Evolutionary conservation across 2,113 vertebrate genomes (phyloP).

Genomic region (Madoqua kirkii): DNA sequence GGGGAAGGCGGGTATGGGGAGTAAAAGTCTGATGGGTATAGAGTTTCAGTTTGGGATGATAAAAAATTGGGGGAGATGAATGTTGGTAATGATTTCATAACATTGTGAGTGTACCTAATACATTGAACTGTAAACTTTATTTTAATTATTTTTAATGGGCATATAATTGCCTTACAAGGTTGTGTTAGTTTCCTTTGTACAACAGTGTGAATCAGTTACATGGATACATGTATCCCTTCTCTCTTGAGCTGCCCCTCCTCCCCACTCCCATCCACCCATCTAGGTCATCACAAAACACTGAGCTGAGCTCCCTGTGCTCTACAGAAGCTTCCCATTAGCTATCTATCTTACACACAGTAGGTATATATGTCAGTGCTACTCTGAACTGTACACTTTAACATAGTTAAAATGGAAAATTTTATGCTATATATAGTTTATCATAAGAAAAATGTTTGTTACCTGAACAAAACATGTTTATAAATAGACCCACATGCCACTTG

Average conservation of each 20-base stretch:
- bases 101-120: not conserved
- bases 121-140: not conserved
- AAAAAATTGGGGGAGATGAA: not conserved
- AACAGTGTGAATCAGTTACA: not conserved
- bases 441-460: not conserved
- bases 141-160: not conserved
- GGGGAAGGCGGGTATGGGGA: rapidly evolving
- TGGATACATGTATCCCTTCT: not conserved
- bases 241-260: not conserved
- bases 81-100: no score
- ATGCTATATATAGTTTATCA: not conserved
- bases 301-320: not conserved
- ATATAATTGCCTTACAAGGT: not conserved
- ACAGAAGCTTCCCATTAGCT: not conserved
- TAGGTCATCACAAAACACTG: not conserved
- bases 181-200: not conserved
- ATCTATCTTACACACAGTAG: not conserved
- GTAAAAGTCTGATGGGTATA: not conserved
- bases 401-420: not conserved
- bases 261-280: not conserved
- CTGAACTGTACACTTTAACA: not conserved
- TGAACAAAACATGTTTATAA: not conserved
- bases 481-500: not conserved
- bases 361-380: not conserved
- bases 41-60: not conserved